Percentiles rank a stretch among this genome's conserved stretches.
Evolutionary conservation across 2,113 vertebrate species (phyloP).

Genomic region (Eretmodus cyanostictus): DNA sequence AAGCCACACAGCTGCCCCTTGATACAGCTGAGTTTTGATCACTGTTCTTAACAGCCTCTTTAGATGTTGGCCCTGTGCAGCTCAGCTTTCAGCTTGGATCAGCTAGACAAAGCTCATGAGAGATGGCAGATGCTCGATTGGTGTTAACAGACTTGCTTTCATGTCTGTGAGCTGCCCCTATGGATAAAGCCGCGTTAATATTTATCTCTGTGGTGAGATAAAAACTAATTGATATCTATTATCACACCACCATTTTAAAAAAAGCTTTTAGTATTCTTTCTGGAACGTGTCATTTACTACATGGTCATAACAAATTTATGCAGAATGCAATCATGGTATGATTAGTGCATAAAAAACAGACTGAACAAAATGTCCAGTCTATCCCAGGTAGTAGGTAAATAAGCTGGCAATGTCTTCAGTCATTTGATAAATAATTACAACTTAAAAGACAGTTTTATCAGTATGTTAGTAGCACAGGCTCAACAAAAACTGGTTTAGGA

Average conservation of each 20-base stretch:
- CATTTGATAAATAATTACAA: background rate
- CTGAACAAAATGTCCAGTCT: background rate
- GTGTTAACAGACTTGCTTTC: background rate
- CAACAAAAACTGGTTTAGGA: background rate
- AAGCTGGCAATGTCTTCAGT: background rate
- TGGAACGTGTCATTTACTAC: background rate
- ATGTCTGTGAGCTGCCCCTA: background rate
- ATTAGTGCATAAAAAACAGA: background rate
- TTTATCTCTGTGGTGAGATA: background rate
- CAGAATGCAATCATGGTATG: background rate
- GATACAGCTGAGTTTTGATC: background rate
- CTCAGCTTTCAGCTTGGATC: background rate
- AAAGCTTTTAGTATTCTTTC: background rate
- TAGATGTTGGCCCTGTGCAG: background rate
- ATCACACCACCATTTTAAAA: background rate
- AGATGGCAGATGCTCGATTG: background rate
- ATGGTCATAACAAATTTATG: background rate
- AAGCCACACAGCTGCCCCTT: background rate
- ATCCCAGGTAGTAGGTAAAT: background rate
- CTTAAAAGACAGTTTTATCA: background rate
- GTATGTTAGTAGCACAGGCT: background rate
- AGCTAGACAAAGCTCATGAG: background rate
- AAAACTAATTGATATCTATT: background rate
- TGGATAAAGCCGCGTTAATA: background rate
- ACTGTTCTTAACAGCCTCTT: background rate